Conservation (phyloP, 2,888 invertebrate genomes). For the Amblyjoppa proteus region DNA sequence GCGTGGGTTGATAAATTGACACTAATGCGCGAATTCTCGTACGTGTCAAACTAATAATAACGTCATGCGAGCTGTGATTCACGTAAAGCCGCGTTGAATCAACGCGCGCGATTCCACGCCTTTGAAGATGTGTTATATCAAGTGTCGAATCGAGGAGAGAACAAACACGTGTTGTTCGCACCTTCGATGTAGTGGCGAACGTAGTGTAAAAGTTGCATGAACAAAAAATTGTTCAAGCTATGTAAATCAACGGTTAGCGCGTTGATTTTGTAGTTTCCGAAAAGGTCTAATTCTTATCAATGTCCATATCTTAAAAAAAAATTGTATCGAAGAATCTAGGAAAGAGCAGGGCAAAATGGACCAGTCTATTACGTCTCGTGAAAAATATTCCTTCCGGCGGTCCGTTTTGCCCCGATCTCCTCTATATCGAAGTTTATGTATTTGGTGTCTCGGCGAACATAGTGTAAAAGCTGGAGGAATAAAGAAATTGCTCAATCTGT, state of each 20-base stretch:
- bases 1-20: conserved; percentile 68
- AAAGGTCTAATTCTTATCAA: conserved; percentile 17
- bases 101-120: conserved; percentile 16
- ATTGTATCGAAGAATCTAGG: conserved; percentile 12
- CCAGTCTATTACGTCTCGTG: no score
- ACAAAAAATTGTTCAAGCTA: conserved; percentile 44
- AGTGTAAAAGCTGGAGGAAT: conserved; percentile 46
- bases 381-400: no score
- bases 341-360: no score
- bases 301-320: conserved; percentile 25
- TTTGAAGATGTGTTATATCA: conserved; percentile 29
- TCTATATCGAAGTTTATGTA: no score
- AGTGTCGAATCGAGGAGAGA: conserved; percentile 17
- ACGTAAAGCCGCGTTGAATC: conserved; percentile 56
- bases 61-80: conserved; percentile 63
- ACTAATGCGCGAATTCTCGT: conserved; percentile 66
- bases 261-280: conserved; percentile 35
- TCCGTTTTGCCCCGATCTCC: no score
- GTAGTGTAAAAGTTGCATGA: conserved; percentile 47
- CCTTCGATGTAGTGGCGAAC: conserved; percentile 33
- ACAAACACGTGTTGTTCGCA: conserved; percentile 29
- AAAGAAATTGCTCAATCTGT: conserved; percentile 46
- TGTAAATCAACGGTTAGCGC: conserved; percentile 28
- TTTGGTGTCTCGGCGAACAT: conserved; percentile 13
- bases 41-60: conserved; percentile 64